phyloP scores from a whole-genome alignment of 2,888 invertebrate genomes.

The Axea sp. region DNA sequence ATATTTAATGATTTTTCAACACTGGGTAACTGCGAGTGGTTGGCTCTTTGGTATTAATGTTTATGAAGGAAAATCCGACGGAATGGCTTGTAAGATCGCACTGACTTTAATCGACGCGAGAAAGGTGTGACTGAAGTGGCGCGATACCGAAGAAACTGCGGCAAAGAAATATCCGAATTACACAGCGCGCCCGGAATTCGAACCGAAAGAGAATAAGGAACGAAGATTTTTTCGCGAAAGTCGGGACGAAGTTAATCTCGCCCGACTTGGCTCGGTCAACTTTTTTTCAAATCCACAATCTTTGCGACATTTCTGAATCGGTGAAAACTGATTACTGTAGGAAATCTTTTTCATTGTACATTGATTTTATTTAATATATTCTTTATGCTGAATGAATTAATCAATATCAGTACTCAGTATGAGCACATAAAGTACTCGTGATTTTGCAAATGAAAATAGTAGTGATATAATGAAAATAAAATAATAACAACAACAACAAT shows the following conservation, averaged over 20 bases:
- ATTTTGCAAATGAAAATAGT: no score
- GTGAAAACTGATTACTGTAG: constrained; percentile 1
- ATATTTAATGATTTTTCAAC: no score
- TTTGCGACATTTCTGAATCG: no score
- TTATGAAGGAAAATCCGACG: constrained; percentile 1
- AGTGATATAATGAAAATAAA: no score
- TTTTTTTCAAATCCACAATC: no score
- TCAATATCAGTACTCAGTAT: no score
- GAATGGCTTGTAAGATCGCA: constrained; percentile 19
- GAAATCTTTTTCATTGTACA: constrained; percentile 2
- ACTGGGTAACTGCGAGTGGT: no score
- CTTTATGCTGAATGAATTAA: background rate
- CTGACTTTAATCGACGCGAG: constrained; percentile 35
- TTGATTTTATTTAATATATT: constrained; percentile 7
- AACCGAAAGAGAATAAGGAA: constrained; percentile 34
- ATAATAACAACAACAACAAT: no score
- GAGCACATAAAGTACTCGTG: no score
- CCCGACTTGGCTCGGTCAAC: no score
- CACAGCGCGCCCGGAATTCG: constrained; percentile 9
- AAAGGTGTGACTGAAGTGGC: constrained; percentile 33
- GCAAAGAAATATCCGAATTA: constrained; percentile 39
- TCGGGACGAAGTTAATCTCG: constrained; percentile 48
- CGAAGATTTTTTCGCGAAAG: constrained; percentile 32
- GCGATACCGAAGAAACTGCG: constrained; percentile 16
- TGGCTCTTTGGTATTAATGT: background rate